Evolutionary conservation across 2,888 invertebrate genomes (phyloP), one percentile per base, ranked within the genome.

Genomic region (Germaria angustata): DNA sequence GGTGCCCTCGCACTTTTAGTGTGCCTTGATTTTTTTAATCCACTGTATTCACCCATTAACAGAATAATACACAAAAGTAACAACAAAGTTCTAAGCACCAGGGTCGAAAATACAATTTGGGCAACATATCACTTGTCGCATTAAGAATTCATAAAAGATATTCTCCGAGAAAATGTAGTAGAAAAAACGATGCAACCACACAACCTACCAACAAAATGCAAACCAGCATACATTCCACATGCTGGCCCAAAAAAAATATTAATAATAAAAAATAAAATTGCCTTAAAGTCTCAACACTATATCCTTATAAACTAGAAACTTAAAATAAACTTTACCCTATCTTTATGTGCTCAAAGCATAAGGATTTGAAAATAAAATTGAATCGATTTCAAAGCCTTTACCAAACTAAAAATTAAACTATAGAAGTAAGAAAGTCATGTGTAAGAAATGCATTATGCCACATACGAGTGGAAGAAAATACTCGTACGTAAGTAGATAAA

Each of bases 61-160:
- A 32, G 13, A 41, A 28, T 51, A 51, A 6, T n/a, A 32, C 17
- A 51, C 39, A 39, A 22, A 6, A 44, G 55, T 28, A 13, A 13
- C n/a, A 34, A 22, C 34, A 34, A 51, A 17, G 22, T 63, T 75
- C 61, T 24, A 66, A 66, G 57, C 66, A 57, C 46, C 71, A 79
- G 36, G 55, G 51, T 51, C 9, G 65, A 75, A 77, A 65, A 66
- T 80, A 75, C 46, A 82, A 61, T 73, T 80, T 72, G 65, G 44
- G 55, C 57, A 86, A 88, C 87, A 87, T 87, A 86, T 88, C 85
- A 87, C 85, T 86, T 88, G 88, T 88, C 88, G 87, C 87, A 88
- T 88, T 88, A 87, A 88, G 87, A 87, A 87, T 88, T 87, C 88
- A 88, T 88, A 88, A 88, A 87, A 86, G 88, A 87, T 88, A 86